Base-by-base conservation (phyloP, 2,888 invertebrate genomes). In the Cerceris ruficornis region DNA sequence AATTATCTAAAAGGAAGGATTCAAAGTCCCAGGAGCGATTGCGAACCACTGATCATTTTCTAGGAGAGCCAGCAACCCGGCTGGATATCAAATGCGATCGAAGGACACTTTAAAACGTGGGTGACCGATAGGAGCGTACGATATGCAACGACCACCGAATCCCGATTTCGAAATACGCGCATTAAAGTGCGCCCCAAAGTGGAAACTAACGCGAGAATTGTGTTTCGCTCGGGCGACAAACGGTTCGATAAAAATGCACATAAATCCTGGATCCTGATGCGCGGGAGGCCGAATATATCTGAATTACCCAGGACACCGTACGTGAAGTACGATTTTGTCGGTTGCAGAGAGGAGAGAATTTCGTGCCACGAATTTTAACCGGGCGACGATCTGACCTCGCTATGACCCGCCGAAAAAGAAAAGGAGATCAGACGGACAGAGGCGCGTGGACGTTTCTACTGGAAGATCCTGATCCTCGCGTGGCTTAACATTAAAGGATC, bases 181-280 rank as follows among this genome's bases (percentile, higher is more conserved):
- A 62, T 13, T 28, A 46, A 50, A 39, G 54, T 52, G 52, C 61
- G 49, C 58, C 14, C 11, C 49, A 9, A 17, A 43, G 14, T 11
- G 28, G 28, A 65, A 74, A 74, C 66, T 68, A 58, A 80, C 62
- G 42, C 15, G n/a, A 9, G 9, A 28, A 28, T 13, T n/a, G 5
- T 50, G 54, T 8, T 14, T 11, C 9, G 46, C 54, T 28, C 66
- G 28, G 28, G 1, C 28, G 2, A 28, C 2, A 28, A 28, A 28
- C 28, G 28, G 28, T 1, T 28, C 28, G 28, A 85, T 85, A 61
- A 77, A 83, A 69, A 85, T 81, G 83, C 79, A 78, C 86, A 83
- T 83, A 83, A 85, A 83, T 85, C 75, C 75, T 17, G 54, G 60
- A 57, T 72, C 83, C 79, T 83, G 83, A 66, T 79, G 85, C 85